Conservation (phyloP, 92 coral and sea anemone species). For the Plumapathes pennacea region DNA sequence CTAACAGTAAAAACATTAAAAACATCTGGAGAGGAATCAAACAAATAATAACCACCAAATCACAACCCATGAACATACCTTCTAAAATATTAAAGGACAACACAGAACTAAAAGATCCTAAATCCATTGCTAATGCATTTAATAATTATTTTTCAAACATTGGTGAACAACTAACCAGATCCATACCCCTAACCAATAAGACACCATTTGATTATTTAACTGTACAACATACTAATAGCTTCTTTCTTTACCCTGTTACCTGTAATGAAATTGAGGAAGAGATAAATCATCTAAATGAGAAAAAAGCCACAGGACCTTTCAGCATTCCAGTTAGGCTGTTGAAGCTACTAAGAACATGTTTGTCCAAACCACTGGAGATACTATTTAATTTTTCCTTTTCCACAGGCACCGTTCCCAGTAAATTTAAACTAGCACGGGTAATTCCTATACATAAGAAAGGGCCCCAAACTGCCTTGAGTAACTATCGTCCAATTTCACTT, state of each 20-base stretch:
- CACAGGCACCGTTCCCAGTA: conserved; percentile 37
- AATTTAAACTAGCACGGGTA: conserved; percentile 28
- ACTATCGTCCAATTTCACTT: conserved; percentile 47
- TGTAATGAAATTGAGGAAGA: conserved; percentile 15
- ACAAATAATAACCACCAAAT: conserved; percentile 12
- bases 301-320: conserved; percentile 39
- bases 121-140: conserved; percentile 15
- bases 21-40: conserved; percentile 46
- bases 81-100: conserved; percentile 19
- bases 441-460: conserved; percentile 45
- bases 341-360: conserved; percentile 8
- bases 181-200: conserved; percentile 12
- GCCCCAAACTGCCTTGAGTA: conserved; percentile 22
- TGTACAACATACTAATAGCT: conserved; percentile 9
- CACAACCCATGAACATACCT: not conserved
- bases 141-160: conserved; percentile 23
- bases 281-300: conserved; percentile 1
- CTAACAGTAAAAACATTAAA: conserved; percentile 23
- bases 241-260: conserved; percentile 33
- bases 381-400: conserved; percentile 41
- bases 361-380: conserved; percentile 31
- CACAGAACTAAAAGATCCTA: conserved; percentile 12
- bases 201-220: conserved; percentile 20
- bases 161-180: conserved; percentile 19
- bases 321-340: conserved; percentile 21